These are phyloP conservation scores for Limonius californicus DNA, from an alignment of 1,140 invertebrate species.

Conservation along the genomic window DNA sequence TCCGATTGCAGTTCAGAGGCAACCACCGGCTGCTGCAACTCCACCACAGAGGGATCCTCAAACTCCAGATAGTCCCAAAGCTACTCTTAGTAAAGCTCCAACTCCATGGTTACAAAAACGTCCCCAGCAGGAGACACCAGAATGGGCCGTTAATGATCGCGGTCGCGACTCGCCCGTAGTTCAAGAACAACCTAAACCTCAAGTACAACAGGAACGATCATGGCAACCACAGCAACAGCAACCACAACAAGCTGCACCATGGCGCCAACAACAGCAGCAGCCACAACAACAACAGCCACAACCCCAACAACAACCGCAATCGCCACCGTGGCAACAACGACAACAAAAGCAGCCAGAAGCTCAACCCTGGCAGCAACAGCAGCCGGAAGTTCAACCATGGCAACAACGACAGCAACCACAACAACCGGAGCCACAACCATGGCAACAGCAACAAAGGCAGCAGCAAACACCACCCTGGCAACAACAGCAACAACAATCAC, in stretches of 20 bases:
- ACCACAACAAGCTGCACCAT: slow-evolving; percentile 22
- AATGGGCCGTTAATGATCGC: slow-evolving; percentile 35
- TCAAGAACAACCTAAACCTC: slow-evolving; percentile 30
- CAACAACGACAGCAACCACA: slow-evolving; percentile 1
- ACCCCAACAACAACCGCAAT: slow-evolving; percentile 5
- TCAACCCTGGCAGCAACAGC: slow-evolving; percentile 28
- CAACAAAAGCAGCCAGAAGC: slow-evolving; percentile 25
- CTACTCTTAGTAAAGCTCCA: slow-evolving; percentile 42
- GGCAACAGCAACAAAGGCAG: slow-evolving; percentile 41
- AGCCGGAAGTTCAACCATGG: slow-evolving; percentile 28
- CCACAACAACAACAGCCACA: slow-evolving; percentile 10
- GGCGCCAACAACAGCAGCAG: slow-evolving; percentile 3
- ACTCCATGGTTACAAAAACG: slow-evolving; percentile 42
- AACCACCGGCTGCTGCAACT: not conserved
- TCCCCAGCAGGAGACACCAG: slow-evolving; percentile 33
- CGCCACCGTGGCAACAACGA: slow-evolving; percentile 10
- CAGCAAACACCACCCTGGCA: slow-evolving; percentile 46
- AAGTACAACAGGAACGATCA: slow-evolving; percentile 31
- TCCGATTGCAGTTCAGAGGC: not conserved
- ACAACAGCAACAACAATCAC: slow-evolving; percentile 42
- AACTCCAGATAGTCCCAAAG: slow-evolving; percentile 45
- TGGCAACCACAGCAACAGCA: slow-evolving; percentile 23
- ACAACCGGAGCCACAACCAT: slow-evolving; percentile 26
- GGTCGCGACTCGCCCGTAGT: slow-evolving; percentile 6
- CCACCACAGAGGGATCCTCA: slow-evolving; percentile 23